A percentile compares a stretch with the other conserved stretches of the same genome.
phyloP scores from a whole-genome alignment of 1,140 invertebrate species.

The Papilio dardanus region DNA sequence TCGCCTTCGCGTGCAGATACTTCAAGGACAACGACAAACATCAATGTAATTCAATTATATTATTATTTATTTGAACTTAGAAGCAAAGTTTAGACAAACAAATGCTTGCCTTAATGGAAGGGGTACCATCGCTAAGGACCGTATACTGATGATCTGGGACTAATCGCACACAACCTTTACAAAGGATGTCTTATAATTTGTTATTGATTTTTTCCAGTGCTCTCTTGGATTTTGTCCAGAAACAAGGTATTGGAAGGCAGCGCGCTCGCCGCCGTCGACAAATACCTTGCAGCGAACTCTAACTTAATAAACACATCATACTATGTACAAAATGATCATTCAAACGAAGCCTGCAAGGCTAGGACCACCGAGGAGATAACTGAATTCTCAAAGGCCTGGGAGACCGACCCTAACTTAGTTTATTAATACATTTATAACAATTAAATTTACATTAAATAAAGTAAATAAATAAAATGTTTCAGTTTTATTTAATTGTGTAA shows the following conservation, averaged over 20 bases:
- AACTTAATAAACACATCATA: slow-evolving; percentile 39
- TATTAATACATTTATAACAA: neutral
- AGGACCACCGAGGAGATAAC: neutral
- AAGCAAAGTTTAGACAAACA: no score
- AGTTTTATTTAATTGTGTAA: neutral
- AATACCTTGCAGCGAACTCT: slow-evolving; percentile 32
- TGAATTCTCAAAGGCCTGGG: neutral
- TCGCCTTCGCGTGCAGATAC: slow-evolving; percentile 57
- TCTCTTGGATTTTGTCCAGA: slow-evolving; percentile 50
- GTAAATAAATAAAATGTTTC: neutral
- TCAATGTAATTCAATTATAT: slow-evolving; percentile 35
- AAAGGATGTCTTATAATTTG: slow-evolving; percentile 29
- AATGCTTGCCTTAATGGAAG: no score
- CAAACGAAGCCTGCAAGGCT: neutral
- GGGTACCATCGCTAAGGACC: no score
- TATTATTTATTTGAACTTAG: neutral
- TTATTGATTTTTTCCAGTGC: slow-evolving; percentile 47
- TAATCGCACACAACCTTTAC: no score
- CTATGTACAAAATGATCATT: neutral
- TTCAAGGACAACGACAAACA: slow-evolving; percentile 41
- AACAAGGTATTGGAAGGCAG: slow-evolving; percentile 41
- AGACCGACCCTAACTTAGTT: slow-evolving; percentile 5
- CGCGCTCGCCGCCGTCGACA: slow-evolving; percentile 41
- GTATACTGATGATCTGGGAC: no score
- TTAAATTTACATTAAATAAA: neutral